Conservation (phyloP, 2,113 vertebrate species). For the Arvicanthis niloticus region DNA sequence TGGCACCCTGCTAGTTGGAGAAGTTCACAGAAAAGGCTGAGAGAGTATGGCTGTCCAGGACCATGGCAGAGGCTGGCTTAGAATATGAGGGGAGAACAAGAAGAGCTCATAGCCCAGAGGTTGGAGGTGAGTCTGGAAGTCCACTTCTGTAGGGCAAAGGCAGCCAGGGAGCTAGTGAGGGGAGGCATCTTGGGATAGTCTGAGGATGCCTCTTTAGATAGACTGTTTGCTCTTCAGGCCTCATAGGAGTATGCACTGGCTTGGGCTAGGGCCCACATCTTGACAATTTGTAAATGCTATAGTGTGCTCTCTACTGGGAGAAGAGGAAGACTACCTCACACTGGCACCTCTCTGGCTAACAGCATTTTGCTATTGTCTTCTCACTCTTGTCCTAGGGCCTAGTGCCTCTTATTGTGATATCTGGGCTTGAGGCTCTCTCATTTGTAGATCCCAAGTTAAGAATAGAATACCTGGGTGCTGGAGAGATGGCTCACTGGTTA, state of each 20-base stretch:
- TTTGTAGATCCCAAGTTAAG: conserved; percentile 54
- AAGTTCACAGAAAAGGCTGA: conserved; percentile 54
- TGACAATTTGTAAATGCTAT: conserved; percentile 43
- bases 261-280: not conserved
- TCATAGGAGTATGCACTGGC: not conserved
- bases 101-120: not conserved
- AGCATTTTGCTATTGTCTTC: conserved; percentile 45
- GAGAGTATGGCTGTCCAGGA: not conserved
- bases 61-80: not conserved
- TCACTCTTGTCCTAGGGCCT: conserved; percentile 28
- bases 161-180: not conserved
- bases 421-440: conserved; percentile 60
- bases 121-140: not conserved
- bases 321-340: conserved; percentile 1
- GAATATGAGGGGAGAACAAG: conserved; percentile 4
- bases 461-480: not conserved
- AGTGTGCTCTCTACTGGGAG: not conserved
- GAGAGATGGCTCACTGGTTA: too few relatives aligned
- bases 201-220: conserved; percentile 27
- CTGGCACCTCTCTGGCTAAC: conserved; percentile 13
- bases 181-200: not conserved
- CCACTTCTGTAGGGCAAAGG: not conserved
- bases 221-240: not conserved
- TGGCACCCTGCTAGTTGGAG: not conserved
- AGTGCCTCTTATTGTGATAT: conserved; percentile 50